Conservation (phyloP, 2,797 vertebrate genomes). For the Gallirallus australis region DNA sequence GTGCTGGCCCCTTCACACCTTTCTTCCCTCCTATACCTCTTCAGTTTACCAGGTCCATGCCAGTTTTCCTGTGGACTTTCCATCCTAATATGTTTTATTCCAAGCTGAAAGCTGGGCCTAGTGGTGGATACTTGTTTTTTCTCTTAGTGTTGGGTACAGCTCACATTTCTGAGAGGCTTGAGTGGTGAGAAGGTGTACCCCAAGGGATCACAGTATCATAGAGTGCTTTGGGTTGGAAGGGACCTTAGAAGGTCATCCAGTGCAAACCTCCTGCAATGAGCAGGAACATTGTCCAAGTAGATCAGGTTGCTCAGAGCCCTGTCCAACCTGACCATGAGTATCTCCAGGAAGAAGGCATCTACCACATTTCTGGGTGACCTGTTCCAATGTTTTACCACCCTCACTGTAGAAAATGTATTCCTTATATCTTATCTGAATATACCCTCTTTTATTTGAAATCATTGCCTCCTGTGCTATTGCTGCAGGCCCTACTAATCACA, state of each 20-base stretch:
- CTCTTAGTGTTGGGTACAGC: rapidly evolving
- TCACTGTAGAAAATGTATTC: not conserved
- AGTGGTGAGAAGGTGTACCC: rapidly evolving
- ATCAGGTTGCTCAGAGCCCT: not conserved
- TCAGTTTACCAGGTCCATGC: not conserved
- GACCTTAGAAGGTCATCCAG: not conserved
- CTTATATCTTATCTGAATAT: not conserved
- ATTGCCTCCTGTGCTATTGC: not conserved
- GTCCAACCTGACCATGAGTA: not conserved
- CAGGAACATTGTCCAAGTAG: not conserved
- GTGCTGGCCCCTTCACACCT: rapidly evolving
- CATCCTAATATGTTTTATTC: not conserved
- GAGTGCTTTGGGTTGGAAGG: not conserved
- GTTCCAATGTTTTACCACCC: not conserved
- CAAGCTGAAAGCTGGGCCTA: not conserved
- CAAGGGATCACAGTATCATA: not conserved
- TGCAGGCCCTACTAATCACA: not conserved
- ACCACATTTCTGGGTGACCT: not conserved
- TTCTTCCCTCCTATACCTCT: not conserved
- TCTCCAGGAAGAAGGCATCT: not conserved
- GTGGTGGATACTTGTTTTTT: rapidly evolving
- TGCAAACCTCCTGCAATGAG: not conserved
- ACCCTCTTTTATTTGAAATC: not conserved
- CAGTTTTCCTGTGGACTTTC: not conserved
- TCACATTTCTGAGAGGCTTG: not conserved